Evolutionary conservation across 2,888 invertebrate genomes (phyloP), one percentile per base, ranked within the genome.

Genomic region (Conomelus anceps): DNA sequence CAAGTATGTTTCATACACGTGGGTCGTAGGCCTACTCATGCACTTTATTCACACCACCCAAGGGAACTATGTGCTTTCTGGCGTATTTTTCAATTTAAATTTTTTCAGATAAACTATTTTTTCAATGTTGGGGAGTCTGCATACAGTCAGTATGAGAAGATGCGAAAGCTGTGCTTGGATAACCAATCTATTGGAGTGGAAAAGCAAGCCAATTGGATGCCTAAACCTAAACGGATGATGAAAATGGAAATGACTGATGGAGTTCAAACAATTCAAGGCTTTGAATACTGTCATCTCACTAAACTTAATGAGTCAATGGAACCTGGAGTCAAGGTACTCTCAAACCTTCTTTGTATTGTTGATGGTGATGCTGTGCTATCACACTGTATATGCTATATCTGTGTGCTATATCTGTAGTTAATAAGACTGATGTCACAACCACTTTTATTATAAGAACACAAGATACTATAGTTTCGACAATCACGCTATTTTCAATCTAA

Each of bases 261-360:
- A 22, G 90, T 91, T 20, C 91, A 90, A 23, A 91, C 91, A 26
- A 23, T 92, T 23, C 89, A 89, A 86, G 92, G 91, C 13, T 92
- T 92, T 91, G 92, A 92, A 89, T 92, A 92, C 87, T 88, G 91
- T 86, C 91, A 90, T 3, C 91, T 92, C 84, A 89, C 89, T 20
- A 89, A 89, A 24, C 89, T 92, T 9, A 89, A 90, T 86, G 91
- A 91, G 23, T 90, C 91, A 13, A 90, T 92, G 88, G 87, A 92
- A 84, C 92, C 92, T 85, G 92, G 92, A 3, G 91, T 91, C 29
- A 92, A 92, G 91, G 92, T 92, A 90, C n/a, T n/a, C n/a, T n/a
- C n/a, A n/a, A n/a, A n/a, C n/a, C n/a, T n/a, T 63, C n/a, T n/a
- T n/a, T n/a, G n/a, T n/a, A n/a, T n/a, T n/a, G n/a, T n/a, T n/a